Evolutionary conservation across 2,888 invertebrate genomes (phyloP).

Genomic region (Phortica okadai): DNA sequence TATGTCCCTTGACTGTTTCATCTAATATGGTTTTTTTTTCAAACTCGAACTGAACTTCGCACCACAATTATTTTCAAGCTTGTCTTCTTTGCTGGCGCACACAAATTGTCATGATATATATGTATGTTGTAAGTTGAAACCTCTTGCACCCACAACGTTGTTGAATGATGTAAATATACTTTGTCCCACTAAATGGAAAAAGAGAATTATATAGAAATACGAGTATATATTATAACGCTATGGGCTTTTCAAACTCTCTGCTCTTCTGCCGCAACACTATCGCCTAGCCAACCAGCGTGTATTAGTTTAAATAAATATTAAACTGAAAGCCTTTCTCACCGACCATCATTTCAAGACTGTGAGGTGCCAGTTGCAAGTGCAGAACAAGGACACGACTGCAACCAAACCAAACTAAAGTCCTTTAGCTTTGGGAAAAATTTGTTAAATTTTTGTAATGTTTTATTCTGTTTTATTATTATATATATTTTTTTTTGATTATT

Average conservation of each 20-base stretch:
- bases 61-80: slow-evolving; percentile 62
- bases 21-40: neutral
- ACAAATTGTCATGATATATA: neutral
- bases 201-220: slow-evolving; percentile 9
- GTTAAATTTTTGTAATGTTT: slow-evolving; percentile 31
- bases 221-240: neutral
- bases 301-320: slow-evolving; percentile 69
- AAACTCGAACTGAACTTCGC: slow-evolving; percentile 63
- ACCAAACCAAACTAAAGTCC: neutral
- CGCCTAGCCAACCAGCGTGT: neutral
- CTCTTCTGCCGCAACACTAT: neutral
- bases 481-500: slow-evolving; percentile 41
- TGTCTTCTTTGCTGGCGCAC: neutral
- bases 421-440: neutral
- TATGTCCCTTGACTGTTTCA: slow-evolving; percentile 41
- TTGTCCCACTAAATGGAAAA: slow-evolving; percentile 43
- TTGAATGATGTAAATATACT: slow-evolving; percentile 69
- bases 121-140: no score
- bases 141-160: neutral
- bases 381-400: slow-evolving; percentile 14
- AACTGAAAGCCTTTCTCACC: slow-evolving; percentile 59
- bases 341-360: slow-evolving; percentile 14
- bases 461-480: slow-evolving; percentile 45
- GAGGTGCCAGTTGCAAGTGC: neutral
- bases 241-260: no score